These are phyloP conservation scores for Homalodisca vitripennis DNA, from an alignment of 1,140 invertebrate genomes.

Conservation along the genomic window DNA sequence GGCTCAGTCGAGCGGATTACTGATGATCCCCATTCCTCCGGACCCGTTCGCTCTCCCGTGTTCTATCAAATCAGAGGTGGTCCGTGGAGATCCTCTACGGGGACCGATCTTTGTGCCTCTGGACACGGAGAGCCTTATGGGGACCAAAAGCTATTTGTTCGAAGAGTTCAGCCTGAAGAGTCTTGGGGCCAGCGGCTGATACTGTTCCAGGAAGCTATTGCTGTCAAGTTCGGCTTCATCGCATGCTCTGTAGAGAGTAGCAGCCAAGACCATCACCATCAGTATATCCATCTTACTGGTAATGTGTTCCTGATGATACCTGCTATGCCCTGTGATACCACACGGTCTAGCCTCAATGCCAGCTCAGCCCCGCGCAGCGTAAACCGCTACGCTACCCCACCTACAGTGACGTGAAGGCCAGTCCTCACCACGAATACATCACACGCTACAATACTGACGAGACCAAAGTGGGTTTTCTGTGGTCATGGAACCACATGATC, in stretches of 20 bases:
- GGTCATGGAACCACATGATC: slow-evolving; percentile 99
- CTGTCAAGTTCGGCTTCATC: slow-evolving; percentile 83
- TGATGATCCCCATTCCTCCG: slow-evolving; percentile 91
- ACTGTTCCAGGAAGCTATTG: slow-evolving; percentile 81
- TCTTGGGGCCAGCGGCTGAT: slow-evolving; percentile 71
- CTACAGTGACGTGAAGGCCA: slow-evolving; percentile 70
- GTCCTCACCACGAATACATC: slow-evolving; percentile 88
- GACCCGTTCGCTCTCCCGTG: slow-evolving; percentile 94
- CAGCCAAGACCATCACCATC: slow-evolving; percentile 52
- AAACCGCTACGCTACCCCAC: slow-evolving; percentile 49
- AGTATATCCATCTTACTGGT: slow-evolving; percentile 92
- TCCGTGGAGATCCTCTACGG: slow-evolving; percentile 77
- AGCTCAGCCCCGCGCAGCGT: slow-evolving; percentile 40
- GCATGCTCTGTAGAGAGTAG: slow-evolving; percentile 63
- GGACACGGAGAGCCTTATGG: slow-evolving; percentile 68
- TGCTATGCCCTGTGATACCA: slow-evolving; percentile 46
- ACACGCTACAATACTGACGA: slow-evolving; percentile 55
- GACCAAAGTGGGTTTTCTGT: slow-evolving; percentile 78
- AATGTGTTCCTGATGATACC: slow-evolving; percentile 82
- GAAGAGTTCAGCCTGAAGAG: slow-evolving; percentile 81
- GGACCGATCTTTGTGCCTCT: slow-evolving; percentile 95
- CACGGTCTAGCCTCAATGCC: background rate
- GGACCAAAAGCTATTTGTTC: slow-evolving; percentile 63
- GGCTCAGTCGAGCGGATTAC: slow-evolving; percentile 76
- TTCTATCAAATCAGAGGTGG: slow-evolving; percentile 77